A percentile compares a stretch with the other conserved stretches of the same genome.
Evolutionary conservation across 2,888 invertebrate species (phyloP).

Genomic region (Clivina fossor): DNA sequence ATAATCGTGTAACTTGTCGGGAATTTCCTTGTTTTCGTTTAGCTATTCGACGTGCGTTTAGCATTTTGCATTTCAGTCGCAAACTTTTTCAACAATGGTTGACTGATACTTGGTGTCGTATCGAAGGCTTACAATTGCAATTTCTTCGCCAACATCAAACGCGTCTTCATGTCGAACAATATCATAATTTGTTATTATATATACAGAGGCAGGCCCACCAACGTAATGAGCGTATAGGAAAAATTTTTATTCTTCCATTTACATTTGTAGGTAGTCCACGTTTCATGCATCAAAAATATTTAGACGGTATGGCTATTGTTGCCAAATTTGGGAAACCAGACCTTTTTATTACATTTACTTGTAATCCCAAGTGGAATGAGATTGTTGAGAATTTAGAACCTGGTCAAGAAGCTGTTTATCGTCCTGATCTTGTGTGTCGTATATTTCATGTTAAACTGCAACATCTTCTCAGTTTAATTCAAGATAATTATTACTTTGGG

Average conservation of each 20-base stretch:
- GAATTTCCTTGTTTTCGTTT: not conserved
- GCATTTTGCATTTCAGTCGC: not conserved
- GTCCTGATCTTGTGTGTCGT: conserved; percentile 47
- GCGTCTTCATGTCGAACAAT: not conserved
- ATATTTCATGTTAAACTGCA: conserved; percentile 37
- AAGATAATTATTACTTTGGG: conserved; percentile 23
- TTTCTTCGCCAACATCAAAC: conserved; percentile 35
- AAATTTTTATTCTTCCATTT: conserved; percentile 34
- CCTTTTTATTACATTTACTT: conserved; percentile 53
- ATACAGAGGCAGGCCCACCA: not conserved
- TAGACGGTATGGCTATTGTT: conserved; percentile 53
- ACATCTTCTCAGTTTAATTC: conserved; percentile 26
- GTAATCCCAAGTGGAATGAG: conserved; percentile 51
- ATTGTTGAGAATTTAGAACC: conserved; percentile 45
- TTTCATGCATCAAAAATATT: conserved; percentile 47
- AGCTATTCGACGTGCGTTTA: not conserved
- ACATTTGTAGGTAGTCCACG: conserved; percentile 41
- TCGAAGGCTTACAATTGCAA: conserved; percentile 5
- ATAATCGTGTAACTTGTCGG: not conserved
- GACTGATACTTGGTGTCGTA: not conserved
- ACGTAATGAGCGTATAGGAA: not conserved
- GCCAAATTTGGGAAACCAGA: conserved; percentile 46
- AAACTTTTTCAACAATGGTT: conserved; percentile 2
- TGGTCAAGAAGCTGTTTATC: conserved; percentile 43
- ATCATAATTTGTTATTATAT: not conserved